Evolutionary conservation across 2,888 invertebrate genomes (phyloP), one percentile per base, ranked within the genome.

Genomic region (Chromoteleia sp.): DNA sequence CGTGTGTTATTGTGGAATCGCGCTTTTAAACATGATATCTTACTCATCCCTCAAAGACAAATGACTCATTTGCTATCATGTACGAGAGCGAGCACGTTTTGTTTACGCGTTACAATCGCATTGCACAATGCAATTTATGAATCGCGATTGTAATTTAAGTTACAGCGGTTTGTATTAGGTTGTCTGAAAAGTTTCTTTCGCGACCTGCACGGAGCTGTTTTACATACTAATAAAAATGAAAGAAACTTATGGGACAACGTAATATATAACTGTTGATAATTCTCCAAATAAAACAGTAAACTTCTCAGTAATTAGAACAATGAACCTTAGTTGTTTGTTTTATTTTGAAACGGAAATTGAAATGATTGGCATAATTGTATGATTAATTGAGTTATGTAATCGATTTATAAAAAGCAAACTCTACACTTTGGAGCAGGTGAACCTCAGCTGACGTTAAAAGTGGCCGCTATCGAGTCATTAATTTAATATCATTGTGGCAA

Each of bases 1-100:
- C 19, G 15, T 8, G 12, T 43, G 29, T 59, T 43, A 29, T 2
- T 25, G 25, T 45, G 30, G 7, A 12, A 17, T n/a, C 10, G 58
- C 29, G 6, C 7, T 41, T 29, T 63, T 63, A 21, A 29, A 54
- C 8, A 12, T 68, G 19, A 54, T 68, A 43, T 68, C 67, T 52
- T 50, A 21, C 17, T 30, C 14, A 8, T 4, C 56, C 19, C 2
- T 39, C 39, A n/a, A 56, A 33, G 56, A 12, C 12, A 19, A 30
- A 54, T n/a, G 17, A 19, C 14, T 36, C 58, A 39, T 58, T 58
- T 29, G 39, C 1, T 14, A 17, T 5, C 41, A 17, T 12, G 25
- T 25, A 41, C 1, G 39, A 8, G 39, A 14, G 30, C 15, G 30
- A 17, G 21, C 36, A 63, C 33, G 63, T 63, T 48, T 36, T 45